Percentiles rank a stretch among this genome's conserved stretches.
These are phyloP conservation scores for Lipophrys pholis DNA, from an alignment of 2,113 vertebrate genomes.

Conservation along the genomic window DNA sequence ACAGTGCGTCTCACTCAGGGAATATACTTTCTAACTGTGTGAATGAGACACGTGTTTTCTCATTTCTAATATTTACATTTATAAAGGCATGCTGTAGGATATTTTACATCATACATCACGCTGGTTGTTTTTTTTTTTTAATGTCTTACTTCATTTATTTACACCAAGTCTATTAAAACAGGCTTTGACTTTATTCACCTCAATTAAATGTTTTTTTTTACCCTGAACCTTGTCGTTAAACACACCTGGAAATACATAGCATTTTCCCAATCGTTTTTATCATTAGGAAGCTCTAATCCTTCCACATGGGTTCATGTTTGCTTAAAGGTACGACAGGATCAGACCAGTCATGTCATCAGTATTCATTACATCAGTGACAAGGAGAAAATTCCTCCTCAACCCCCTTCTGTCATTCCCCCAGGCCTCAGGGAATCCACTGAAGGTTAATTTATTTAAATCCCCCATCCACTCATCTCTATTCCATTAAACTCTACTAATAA, in stretches of 20 bases:
- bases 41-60: no score
- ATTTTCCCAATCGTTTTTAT: conserved; percentile 19
- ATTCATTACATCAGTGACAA: conserved; percentile 78
- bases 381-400: conserved; percentile 69
- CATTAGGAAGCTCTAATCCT: conserved; percentile 7
- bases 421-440: conserved; percentile 78
- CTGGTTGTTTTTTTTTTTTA: conserved; percentile 3
- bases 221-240: no score
- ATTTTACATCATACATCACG: conserved; percentile 18
- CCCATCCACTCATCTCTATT: conserved; percentile 82
- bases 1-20: conserved; percentile 4
- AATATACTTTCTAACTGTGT: conserved; percentile 17
- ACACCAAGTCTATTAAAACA: background rate
- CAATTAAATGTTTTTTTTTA: no score
- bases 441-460: conserved; percentile 88
- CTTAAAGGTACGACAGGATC: conserved; percentile 52
- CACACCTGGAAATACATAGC: no score
- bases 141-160: conserved; percentile 22
- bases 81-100: conserved; percentile 21
- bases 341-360: conserved; percentile 77
- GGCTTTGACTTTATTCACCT: conserved; percentile 21
- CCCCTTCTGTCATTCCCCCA: conserved; percentile 63
- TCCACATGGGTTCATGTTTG: conserved; percentile 48
- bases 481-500: conserved; percentile 85
- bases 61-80: conserved; percentile 39